Evolutionary conservation across 2,113 vertebrate genomes (phyloP).

Genomic region (Toxotes jaculatrix): DNA sequence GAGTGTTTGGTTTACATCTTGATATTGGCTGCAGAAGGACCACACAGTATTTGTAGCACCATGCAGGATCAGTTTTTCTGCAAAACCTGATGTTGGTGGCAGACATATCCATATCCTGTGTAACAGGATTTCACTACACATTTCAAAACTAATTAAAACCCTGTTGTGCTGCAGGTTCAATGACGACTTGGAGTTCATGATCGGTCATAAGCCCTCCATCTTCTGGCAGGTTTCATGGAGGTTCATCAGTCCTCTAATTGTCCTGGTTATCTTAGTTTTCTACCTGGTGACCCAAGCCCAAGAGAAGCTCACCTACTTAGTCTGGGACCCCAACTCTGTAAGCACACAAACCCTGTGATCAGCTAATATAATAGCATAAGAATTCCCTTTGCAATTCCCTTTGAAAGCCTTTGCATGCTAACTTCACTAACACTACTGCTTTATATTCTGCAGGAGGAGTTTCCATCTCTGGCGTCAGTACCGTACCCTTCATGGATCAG

Average conservation of each 20-base stretch:
- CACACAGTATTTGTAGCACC: too few species aligned
- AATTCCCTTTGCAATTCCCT: background rate
- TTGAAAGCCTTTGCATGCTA: background rate
- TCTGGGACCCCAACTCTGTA: conserved; percentile 91
- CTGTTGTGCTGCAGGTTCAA: conserved; percentile 87
- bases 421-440: background rate
- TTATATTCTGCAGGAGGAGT: conserved; percentile 80
- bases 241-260: conserved; percentile 89
- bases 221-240: conserved; percentile 94
- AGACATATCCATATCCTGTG: background rate
- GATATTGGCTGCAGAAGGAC: background rate
- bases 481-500: conserved; percentile 88
- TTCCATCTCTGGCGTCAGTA: conserved; percentile 83
- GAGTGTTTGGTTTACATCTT: background rate
- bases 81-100: background rate
- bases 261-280: conserved; percentile 92
- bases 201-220: conserved; percentile 84
- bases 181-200: conserved; percentile 86
- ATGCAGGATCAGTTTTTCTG: background rate
- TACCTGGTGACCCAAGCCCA: conserved; percentile 89
- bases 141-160: background rate
- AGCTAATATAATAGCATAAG: background rate
- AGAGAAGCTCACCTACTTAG: conserved; percentile 84
- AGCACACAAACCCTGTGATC: conserved; percentile 59
- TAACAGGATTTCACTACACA: background rate